These are phyloP conservation scores for Nothocercus nigrocapillus DNA, from an alignment of 2,113 vertebrate genomes.

Conservation along the genomic window DNA sequence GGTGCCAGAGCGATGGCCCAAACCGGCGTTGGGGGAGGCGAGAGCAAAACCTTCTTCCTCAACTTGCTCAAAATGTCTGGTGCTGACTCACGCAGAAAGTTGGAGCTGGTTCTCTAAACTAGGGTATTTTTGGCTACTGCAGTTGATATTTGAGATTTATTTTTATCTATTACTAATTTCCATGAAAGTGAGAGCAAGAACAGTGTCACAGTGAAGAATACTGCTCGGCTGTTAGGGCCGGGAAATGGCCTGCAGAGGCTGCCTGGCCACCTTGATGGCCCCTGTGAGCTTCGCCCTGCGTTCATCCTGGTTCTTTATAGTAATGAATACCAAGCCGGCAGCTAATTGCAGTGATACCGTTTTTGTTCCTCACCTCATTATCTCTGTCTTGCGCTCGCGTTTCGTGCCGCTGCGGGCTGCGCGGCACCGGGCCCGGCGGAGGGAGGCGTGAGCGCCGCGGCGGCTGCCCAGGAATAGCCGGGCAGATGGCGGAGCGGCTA, in stretches of 20 bases:
- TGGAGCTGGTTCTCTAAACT: background rate
- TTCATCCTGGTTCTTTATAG: background rate
- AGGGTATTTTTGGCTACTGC: constrained; percentile 13
- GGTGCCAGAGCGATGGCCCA: background rate
- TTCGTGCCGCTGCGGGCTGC: constrained; percentile 53
- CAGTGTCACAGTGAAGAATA: background rate
- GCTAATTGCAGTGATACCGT: constrained; percentile 64
- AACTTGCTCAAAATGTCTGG: rapidly evolving
- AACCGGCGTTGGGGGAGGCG: background rate
- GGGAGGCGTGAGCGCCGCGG: constrained; percentile 45
- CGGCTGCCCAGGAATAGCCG: constrained; percentile 63
- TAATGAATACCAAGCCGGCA: constrained; percentile 41
- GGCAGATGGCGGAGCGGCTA: constrained; percentile 80
- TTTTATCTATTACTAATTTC: constrained; percentile 33
- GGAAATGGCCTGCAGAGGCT: background rate
- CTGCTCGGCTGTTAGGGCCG: background rate
- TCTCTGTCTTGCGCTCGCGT: constrained; percentile 60
- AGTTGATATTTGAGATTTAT: constrained; percentile 24
- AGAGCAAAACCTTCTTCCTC: background rate
- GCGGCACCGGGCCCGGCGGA: constrained; percentile 63
- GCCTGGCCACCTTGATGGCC: background rate
- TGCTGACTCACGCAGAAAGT: constrained; percentile 9
- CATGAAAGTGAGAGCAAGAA: background rate
- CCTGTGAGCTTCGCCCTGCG: background rate
- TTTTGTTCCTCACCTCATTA: constrained; percentile 67